A percentile compares a stretch with the other conserved stretches of the same genome.
These are phyloP conservation scores for Menidia beryllina DNA, from an alignment of 2,113 vertebrate species.

Conservation along the genomic window DNA sequence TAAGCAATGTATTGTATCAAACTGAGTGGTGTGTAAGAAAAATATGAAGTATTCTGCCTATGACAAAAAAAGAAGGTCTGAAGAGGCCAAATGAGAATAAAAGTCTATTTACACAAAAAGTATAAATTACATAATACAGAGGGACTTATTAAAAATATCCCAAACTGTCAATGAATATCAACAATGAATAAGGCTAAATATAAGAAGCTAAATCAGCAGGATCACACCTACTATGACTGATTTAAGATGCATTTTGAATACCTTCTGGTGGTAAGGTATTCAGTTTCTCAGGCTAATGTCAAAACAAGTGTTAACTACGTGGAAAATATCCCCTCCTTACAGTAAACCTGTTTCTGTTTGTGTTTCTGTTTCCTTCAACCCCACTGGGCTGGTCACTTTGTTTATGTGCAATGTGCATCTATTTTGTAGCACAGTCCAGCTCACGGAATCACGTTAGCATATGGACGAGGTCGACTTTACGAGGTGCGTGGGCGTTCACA, in stretches of 20 bases:
- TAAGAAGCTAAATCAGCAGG: conserved; percentile 72
- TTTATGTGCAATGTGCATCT: conserved; percentile 3
- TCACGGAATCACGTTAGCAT: conserved; percentile 1
- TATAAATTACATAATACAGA: conserved; percentile 5
- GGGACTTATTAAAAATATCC: background rate
- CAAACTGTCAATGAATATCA: conserved; percentile 34
- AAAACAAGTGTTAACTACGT: no score
- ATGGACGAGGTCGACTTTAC: conserved; percentile 12
- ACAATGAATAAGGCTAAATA: conserved; percentile 65
- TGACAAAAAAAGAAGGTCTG: conserved; percentile 28
- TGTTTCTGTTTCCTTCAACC: background rate
- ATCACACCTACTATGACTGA: conserved; percentile 75
- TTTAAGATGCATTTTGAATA: conserved; percentile 65
- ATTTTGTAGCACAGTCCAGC: conserved; percentile 1
- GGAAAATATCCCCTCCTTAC: no score
- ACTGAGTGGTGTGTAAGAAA: conserved; percentile 59
- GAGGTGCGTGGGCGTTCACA: background rate
- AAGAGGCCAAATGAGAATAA: conserved; percentile 32
- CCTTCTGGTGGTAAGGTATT: conserved; percentile 54
- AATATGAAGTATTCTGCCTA: conserved; percentile 57
- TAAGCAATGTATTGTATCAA: conserved; percentile 53
- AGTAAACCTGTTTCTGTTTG: background rate
- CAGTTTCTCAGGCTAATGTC: no score
- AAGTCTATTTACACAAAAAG: conserved; percentile 36
- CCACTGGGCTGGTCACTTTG: conserved; percentile 3